These are phyloP conservation scores for Matsumurasca onukii DNA, from an alignment of 1,140 invertebrate species.

Conservation along the genomic window DNA sequence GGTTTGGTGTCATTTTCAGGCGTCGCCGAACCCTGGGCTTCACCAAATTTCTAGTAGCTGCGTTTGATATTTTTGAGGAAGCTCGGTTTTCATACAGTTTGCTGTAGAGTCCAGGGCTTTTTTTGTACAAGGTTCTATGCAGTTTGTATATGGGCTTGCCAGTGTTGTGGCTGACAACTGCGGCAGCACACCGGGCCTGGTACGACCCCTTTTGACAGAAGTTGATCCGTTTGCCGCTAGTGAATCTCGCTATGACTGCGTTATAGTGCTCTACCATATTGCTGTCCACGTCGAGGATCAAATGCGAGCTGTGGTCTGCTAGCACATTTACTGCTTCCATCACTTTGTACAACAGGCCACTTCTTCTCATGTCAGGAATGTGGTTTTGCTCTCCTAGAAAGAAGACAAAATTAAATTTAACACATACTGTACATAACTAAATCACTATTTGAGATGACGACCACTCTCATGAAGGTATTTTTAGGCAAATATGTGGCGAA, in stretches of 20 bases:
- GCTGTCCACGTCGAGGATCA: conserved; percentile 32
- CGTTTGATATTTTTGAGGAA: neutral
- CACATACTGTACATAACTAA: neutral
- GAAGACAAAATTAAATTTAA: conserved; percentile 2
- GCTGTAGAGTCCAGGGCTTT: neutral
- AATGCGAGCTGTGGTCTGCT: conserved; percentile 13
- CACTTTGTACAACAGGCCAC: conserved; percentile 20
- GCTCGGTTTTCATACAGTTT: neutral
- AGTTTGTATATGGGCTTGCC: conserved; percentile 19
- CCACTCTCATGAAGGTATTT: too few relatives aligned
- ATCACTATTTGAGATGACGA: too few relatives aligned
- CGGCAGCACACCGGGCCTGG: conserved; percentile 28
- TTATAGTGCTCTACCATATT: conserved; percentile 36
- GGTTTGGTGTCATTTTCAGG: neutral
- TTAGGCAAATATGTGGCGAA: too few relatives aligned
- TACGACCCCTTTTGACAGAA: conserved; percentile 31
- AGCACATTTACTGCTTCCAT: conserved; percentile 31
- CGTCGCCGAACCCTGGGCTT: neutral
- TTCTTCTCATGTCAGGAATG: conserved; percentile 29
- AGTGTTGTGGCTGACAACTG: conserved; percentile 35
- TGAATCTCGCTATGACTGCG: conserved; percentile 30
- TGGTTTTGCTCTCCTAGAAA: conserved; percentile 22
- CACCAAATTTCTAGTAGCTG: neutral
- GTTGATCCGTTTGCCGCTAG: conserved; percentile 36
- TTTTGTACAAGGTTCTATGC: conserved; percentile 24